Conservation (phyloP, 2,797 vertebrate species). For the Tauraco hartlaubi region DNA sequence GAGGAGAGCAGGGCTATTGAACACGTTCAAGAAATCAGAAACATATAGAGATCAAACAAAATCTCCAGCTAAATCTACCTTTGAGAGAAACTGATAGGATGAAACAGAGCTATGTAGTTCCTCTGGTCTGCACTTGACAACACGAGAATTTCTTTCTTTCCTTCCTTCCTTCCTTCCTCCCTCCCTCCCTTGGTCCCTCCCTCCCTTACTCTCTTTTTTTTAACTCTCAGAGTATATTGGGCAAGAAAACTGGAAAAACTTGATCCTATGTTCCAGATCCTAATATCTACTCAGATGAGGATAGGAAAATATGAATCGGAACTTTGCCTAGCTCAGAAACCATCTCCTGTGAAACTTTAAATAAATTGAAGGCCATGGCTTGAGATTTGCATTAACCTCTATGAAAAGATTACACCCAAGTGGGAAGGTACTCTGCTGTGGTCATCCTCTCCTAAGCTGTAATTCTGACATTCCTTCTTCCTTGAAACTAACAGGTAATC, state of each 20-base stretch:
- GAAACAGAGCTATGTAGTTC: not conserved
- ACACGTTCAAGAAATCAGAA: not conserved
- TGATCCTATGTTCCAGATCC: not conserved
- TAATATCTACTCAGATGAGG: not conserved
- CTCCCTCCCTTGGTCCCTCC: not conserved
- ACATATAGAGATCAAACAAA: conserved; percentile 18
- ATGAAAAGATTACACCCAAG: not conserved
- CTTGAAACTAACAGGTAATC: not conserved
- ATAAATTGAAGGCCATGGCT: not conserved
- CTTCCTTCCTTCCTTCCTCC: no score
- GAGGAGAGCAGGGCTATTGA: not conserved
- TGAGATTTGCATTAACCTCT: not conserved
- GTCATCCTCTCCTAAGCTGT: not conserved
- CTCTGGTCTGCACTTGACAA: not conserved
- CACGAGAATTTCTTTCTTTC: not conserved
- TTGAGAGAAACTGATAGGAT: not conserved
- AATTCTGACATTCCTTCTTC: not conserved
- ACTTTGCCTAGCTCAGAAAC: not conserved
- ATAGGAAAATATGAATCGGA: not conserved
- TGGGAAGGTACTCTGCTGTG: not conserved
- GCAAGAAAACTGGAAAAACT: not conserved
- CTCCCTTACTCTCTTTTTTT: no score
- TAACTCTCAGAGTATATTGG: not conserved
- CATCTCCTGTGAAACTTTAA: not conserved
- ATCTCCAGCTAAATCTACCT: not conserved